These are phyloP conservation scores for Paramormyrops kingsleyae DNA, from an alignment of 2,113 vertebrate genomes.

Conservation along the genomic window DNA sequence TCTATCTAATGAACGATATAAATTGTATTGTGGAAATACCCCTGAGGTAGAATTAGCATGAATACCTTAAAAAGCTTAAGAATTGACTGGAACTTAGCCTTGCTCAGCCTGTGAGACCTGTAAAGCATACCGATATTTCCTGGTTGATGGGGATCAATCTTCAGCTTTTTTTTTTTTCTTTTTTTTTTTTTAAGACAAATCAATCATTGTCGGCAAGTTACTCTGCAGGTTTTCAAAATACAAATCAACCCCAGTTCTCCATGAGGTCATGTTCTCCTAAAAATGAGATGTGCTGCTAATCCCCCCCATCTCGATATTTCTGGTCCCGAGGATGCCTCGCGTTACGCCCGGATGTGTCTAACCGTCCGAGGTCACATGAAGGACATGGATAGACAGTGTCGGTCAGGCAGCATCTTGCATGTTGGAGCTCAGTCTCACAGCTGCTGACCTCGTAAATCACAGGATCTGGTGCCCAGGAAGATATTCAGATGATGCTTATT, in stretches of 20 bases:
- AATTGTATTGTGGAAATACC: not conserved
- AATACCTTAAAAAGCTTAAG: not conserved
- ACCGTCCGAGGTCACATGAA: not conserved
- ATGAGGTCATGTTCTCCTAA: not conserved
- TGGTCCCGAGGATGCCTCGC: not conserved
- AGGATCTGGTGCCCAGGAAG: not conserved
- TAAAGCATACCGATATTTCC: not conserved
- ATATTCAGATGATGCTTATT: not conserved
- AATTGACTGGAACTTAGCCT: not conserved
- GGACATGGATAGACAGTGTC: not conserved
- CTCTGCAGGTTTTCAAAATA: not conserved
- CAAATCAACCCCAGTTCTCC: not conserved
- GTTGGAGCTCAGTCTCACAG: not conserved
- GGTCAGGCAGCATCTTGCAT: not conserved
- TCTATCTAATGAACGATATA: not conserved
- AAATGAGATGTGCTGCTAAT: not conserved
- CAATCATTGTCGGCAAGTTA: not conserved
- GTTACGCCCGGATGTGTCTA: not conserved
- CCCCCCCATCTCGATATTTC: not conserved
- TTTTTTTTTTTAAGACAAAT: not conserved
- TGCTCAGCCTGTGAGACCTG: not conserved
- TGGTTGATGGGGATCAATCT: not conserved
- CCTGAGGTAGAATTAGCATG: not conserved
- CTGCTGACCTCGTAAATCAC: not conserved
- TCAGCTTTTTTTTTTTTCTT: not conserved